These are phyloP conservation scores for Chloropsis cyanopogon DNA, from an alignment of 2,113 vertebrate species.

Conservation along the genomic window DNA sequence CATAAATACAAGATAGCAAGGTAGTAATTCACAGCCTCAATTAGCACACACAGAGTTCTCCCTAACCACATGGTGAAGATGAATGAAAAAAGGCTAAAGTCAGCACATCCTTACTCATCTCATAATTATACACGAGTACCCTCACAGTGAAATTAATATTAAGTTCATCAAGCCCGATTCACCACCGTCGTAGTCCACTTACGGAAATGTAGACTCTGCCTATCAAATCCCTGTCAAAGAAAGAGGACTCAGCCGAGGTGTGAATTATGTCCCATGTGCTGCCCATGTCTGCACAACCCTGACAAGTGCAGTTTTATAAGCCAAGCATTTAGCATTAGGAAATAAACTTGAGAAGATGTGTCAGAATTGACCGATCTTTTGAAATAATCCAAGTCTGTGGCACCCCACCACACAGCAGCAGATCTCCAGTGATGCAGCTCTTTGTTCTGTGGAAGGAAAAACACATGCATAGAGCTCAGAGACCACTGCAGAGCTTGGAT, in stretches of 20 bases:
- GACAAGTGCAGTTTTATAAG: not conserved
- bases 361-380: not conserved
- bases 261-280: not conserved
- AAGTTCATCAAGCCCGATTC: not conserved
- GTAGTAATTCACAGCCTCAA: not conserved
- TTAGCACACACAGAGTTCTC: not conserved
- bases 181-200: not conserved
- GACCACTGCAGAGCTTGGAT: not conserved
- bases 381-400: not conserved
- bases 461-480: not conserved
- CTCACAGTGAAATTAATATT: not conserved
- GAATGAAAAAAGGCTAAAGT: slow-evolving; percentile 3
- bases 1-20: not conserved
- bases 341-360: not conserved
- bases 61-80: not conserved
- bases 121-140: not conserved
- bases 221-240: not conserved
- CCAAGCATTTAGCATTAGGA: not conserved
- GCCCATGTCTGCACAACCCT: not conserved
- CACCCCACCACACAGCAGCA: not conserved
- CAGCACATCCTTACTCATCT: not conserved
- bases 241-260: not conserved
- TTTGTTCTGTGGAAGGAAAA: not conserved
- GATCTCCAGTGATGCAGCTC: not conserved
- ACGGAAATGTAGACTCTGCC: not conserved